Conservation (phyloP, 2,113 vertebrate species). For the Manacus vitellinus region DNA sequence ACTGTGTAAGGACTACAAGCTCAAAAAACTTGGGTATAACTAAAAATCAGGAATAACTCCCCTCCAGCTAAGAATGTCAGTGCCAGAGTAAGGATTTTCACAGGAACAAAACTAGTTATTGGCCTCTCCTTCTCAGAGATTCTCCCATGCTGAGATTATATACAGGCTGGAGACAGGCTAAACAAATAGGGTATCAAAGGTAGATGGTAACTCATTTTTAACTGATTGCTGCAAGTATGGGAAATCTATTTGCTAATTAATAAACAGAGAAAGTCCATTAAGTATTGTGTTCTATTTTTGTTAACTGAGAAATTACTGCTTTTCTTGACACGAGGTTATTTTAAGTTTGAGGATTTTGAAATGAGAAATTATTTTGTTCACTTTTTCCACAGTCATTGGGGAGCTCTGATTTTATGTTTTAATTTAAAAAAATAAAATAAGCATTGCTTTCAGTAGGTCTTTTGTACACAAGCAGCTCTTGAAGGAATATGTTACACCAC, state of each 20-base stretch:
- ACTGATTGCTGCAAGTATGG: neutral
- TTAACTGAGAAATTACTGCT: neutral
- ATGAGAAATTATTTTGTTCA: neutral
- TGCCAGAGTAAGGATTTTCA: neutral
- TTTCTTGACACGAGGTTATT: neutral
- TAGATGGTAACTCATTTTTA: neutral
- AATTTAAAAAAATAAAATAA: neutral
- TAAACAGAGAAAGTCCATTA: neutral
- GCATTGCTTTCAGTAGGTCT: neutral
- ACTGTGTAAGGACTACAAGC: neutral
- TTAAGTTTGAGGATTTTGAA: neutral
- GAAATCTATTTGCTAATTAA: conserved; percentile 3
- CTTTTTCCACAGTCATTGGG: neutral
- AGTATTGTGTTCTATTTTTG: neutral
- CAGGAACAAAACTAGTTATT: neutral
- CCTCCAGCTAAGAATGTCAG: neutral
- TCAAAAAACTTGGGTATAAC: neutral
- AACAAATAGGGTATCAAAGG: neutral
- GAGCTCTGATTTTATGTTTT: neutral
- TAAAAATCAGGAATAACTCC: neutral
- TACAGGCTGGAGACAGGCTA: neutral
- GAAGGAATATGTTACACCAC: neutral
- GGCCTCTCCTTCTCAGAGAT: neutral
- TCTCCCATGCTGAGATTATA: neutral
- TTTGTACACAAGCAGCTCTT: neutral